A percentile compares a stretch with the other conserved stretches of the same genome.
Conservation (phyloP, 2,797 vertebrate genomes). For the Girardinus metallicus region DNA sequence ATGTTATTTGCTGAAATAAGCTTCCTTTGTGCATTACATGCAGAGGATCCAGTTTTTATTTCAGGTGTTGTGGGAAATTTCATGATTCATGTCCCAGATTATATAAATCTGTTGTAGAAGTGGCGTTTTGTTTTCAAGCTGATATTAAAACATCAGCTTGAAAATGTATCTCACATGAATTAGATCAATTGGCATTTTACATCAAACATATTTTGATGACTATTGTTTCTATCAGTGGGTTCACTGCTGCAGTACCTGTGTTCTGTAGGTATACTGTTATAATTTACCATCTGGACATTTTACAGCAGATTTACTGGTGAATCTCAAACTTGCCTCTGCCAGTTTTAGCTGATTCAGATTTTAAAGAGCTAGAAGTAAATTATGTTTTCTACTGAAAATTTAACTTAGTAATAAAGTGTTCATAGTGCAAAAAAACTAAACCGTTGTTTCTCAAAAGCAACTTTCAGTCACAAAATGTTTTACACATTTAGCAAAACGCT, state of each 20-base stretch:
- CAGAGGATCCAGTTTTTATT: background rate
- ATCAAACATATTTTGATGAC: background rate
- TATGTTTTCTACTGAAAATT: background rate
- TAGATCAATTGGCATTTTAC: background rate
- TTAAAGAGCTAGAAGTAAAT: background rate
- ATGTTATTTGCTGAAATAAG: background rate
- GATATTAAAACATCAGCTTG: too few relatives aligned
- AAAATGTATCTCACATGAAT: background rate
- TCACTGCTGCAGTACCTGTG: background rate
- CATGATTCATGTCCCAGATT: too few relatives aligned
- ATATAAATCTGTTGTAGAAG: too few relatives aligned
- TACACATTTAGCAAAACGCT: background rate
- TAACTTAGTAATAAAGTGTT: background rate
- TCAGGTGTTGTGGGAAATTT: background rate
- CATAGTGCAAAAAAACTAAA: background rate
- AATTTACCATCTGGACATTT: constrained; percentile 21
- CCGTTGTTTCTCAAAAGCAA: background rate
- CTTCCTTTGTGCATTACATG: background rate
- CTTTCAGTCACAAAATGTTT: background rate
- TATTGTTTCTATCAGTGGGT: background rate
- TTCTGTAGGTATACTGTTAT: background rate
- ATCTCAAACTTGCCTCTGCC: background rate
- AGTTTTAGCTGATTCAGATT: background rate
- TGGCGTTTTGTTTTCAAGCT: too few relatives aligned
- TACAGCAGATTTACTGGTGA: constrained; percentile 9